Evolutionary conservation across 1,140 invertebrate species (phyloP).

Genomic region (Mya arenaria): DNA sequence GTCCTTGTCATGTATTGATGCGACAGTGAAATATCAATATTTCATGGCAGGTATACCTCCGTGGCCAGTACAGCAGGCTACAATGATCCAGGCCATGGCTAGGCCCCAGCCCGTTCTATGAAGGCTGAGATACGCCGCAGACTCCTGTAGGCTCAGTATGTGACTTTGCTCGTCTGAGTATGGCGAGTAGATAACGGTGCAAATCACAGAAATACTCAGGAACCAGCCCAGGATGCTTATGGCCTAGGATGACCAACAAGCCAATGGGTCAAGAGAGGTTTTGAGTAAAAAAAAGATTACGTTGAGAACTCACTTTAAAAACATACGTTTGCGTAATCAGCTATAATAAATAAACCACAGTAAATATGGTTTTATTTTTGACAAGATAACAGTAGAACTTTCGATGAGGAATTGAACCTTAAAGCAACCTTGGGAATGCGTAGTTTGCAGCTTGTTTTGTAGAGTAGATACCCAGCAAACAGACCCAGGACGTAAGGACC

Average conservation of each 20-base stretch:
- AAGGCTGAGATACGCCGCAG: slow-evolving; percentile 75
- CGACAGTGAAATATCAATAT: no score
- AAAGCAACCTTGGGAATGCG: slow-evolving; percentile 20
- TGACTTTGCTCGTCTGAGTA: background rate
- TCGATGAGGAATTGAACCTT: no score
- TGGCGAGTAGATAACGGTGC: background rate
- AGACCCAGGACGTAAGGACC: slow-evolving; percentile 30
- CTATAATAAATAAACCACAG: no score
- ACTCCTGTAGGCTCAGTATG: slow-evolving; percentile 45
- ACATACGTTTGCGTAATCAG: no score
- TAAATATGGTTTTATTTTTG: no score
- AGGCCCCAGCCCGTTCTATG: slow-evolving; percentile 78
- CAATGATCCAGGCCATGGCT: slow-evolving; percentile 81
- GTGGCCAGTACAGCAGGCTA: slow-evolving; percentile 77
- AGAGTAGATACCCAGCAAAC: slow-evolving; percentile 20
- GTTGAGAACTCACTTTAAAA: no score
- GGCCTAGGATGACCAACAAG: no score
- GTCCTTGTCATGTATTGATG: no score
- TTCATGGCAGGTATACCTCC: no score
- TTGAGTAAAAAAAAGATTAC: no score
- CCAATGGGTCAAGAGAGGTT: no score
- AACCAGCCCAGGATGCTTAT: slow-evolving; percentile 3
- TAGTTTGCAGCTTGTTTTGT: slow-evolving; percentile 20
- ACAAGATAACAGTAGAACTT: no score
- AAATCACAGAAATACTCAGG: background rate